Conservation (phyloP, 1,140 invertebrate genomes). For the Himalopsyche phryganea region DNA sequence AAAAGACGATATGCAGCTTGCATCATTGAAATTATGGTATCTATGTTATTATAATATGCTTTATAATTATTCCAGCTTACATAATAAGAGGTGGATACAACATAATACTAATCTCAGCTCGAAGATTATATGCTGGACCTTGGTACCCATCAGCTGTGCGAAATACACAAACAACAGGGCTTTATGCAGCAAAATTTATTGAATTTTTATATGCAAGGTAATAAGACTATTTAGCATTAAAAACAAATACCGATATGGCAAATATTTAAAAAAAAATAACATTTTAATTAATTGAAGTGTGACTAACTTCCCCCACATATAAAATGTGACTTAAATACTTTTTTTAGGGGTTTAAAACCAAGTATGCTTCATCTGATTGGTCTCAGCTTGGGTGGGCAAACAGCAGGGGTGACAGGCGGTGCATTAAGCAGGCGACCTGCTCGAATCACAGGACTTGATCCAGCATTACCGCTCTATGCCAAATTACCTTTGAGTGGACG, state of each 20-base stretch:
- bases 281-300: neutral
- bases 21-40: no score
- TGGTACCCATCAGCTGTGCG: conserved; percentile 55
- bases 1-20: no score
- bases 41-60: no score
- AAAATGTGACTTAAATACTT: no score
- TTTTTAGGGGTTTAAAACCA: conserved; percentile 39
- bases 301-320: no score
- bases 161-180: conserved; percentile 54
- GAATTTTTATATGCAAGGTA: conserved; percentile 54
- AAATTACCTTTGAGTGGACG: conserved; percentile 41
- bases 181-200: conserved; percentile 52
- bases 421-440: conserved; percentile 40
- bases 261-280: neutral
- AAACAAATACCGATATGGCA: neutral
- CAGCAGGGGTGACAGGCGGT: conserved; percentile 55
- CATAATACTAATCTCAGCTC: conserved; percentile 52
- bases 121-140: conserved; percentile 51
- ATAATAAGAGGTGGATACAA: conserved; percentile 52
- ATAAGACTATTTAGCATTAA: neutral
- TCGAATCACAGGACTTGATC: conserved; percentile 58
- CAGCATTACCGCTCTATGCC: conserved; percentile 58
- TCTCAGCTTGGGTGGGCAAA: conserved; percentile 59
- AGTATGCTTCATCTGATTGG: conserved; percentile 54
- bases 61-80: conserved; percentile 44